Conservation (phyloP, 2,797 vertebrate genomes). For the Todus mexicanus region DNA sequence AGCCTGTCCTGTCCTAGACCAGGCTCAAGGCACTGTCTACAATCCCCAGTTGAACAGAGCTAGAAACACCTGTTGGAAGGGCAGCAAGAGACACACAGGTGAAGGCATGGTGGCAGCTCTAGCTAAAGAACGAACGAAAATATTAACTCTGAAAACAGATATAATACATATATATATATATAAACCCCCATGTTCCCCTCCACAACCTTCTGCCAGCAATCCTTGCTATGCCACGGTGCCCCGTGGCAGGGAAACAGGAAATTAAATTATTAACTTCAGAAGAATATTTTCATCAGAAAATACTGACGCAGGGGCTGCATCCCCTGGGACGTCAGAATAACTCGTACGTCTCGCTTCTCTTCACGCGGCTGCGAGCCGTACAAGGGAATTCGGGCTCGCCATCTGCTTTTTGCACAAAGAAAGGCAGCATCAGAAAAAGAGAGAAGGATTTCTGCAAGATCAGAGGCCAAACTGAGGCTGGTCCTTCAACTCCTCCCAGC, state of each 20-base stretch:
- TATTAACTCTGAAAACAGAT: neutral
- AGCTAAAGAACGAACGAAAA: neutral
- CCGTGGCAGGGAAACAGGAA: neutral
- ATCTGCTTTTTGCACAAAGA: neutral
- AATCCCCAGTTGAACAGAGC: fast-evolving
- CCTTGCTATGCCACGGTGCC: neutral
- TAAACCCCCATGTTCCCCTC: neutral
- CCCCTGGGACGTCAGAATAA: neutral
- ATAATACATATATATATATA: neutral
- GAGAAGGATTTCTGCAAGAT: neutral
- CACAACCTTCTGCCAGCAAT: neutral
- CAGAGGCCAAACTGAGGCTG: neutral
- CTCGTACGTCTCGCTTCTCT: neutral
- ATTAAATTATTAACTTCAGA: neutral
- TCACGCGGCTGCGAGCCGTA: neutral
- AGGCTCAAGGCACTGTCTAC: fast-evolving
- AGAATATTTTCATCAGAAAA: neutral
- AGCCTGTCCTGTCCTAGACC: neutral
- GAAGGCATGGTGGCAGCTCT: neutral
- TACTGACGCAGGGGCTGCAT: neutral
- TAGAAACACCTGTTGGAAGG: neutral
- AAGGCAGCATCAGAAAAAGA: neutral
- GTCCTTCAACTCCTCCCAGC: neutral
- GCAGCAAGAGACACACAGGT: neutral
- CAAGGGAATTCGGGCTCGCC: neutral